A percentile compares a stretch with the other conserved stretches of the same genome.
These are phyloP conservation scores for Petrolisthes manimaculis DNA, from an alignment of 2,888 invertebrate genomes.

Conservation along the genomic window DNA sequence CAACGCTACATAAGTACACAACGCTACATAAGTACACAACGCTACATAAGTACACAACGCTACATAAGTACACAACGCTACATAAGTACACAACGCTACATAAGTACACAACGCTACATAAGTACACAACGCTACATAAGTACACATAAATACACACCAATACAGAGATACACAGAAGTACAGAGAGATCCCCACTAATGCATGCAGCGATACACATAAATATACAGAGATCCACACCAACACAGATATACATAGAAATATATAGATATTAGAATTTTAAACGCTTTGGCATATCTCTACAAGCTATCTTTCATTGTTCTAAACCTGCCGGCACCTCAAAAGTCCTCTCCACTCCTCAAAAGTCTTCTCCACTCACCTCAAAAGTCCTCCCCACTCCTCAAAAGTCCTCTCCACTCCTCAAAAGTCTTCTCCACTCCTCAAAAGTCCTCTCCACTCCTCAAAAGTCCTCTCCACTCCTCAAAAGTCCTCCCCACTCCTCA, in stretches of 20 bases:
- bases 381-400: no score
- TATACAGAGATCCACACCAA: not conserved
- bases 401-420: no score
- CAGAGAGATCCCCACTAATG: slow-evolving; percentile 10
- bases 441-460: no score
- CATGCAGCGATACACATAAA: not conserved
- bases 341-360: no score
- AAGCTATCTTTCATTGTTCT: no score
- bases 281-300: no score
- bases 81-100: slow-evolving; percentile 20
- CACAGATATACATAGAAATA: not conserved
- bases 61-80: slow-evolving; percentile 19
- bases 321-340: no score
- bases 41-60: not conserved
- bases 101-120: slow-evolving; percentile 16
- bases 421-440: no score
- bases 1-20: not conserved
- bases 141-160: slow-evolving; percentile 25
- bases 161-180: slow-evolving; percentile 9
- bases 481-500: no score
- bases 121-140: not conserved
- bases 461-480: no score
- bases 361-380: no score
- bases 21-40: slow-evolving; percentile 27
- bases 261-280: not conserved